Evolutionary conservation across 2,113 vertebrate species (phyloP), one percentile per base, ranked within the genome.

Genomic region (Noturus placidus): DNA sequence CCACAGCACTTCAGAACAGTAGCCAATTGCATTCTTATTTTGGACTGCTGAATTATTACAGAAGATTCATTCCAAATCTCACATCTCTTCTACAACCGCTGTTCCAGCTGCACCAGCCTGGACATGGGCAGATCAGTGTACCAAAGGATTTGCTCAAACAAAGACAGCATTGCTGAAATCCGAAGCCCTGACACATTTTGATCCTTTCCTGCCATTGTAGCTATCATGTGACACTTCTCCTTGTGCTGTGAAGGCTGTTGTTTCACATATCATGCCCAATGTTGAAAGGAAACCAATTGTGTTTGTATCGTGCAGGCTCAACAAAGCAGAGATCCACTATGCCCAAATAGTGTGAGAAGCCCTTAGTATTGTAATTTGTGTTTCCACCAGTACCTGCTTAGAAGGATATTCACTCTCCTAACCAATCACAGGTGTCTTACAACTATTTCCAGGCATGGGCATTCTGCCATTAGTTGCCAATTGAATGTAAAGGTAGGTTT

Each of bases 131-230:
- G 90, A 90, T 63, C 84, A 94, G 92, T 93, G 90, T 93, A 91
- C 93, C 91, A 89, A 89, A 92, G 90, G 88, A 94, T 93, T 93
- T 87, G 89, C 93, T 92, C 86, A 94, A 93, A 87, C 88, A 92
- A 92, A 95, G 90, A 63, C 93, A 86, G 90, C 92, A 89, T 91
- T 91, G 87, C 93, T 92, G 87, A 94, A 91, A 91, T 94, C 90
- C 89, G 94, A 94, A 92, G 95, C 92, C 92, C 87, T 63, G 91
- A 91, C 22, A 77, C 86, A 80, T 93, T 92, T 91, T 92, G 90
- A 92, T 93, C 93, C 91, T 88, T 89, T 89, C 89, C 89, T 94
- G 85, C 88, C 92, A 93, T 93, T 94, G 92, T 94, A 92, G 93
- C 93, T 93, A 92, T 89, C 92, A 90, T 89, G 92, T 93, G 93